Base-by-base conservation (phyloP, 2,888 invertebrate species). In the Carabus problematicus region DNA sequence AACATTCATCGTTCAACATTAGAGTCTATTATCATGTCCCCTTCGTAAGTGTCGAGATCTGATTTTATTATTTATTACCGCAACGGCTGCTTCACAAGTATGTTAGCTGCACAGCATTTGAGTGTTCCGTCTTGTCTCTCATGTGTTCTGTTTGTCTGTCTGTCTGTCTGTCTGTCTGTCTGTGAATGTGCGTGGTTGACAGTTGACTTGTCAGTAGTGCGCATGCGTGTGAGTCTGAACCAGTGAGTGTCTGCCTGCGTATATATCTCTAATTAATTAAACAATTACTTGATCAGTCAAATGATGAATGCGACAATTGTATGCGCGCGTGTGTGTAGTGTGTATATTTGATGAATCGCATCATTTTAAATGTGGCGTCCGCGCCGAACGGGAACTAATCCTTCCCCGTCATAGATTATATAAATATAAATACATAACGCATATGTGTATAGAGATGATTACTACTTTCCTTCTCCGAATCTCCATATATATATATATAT, bases 91-190 rank as follows among this genome's bases (percentile, higher is more conserved):
- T 67, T 67, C 52, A 55, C 19, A 55, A 67, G 67, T 67, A 67
- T 67, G 67, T 67, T 67, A 67, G 67, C 67, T 67, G 67, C 67
- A 67, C 59, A 67, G 67, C 67, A 67, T 67, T 67, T 16, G 49
- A 49, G 49, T 49, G 49, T 49, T 6, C 11, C 49, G 49, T 49
- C 49, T 49, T 49, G 49, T 49, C 6, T 49, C n/a, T n/a, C n/a
- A n/a, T n/a, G n/a, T n/a, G n/a, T n/a, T n/a, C n/a, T n/a, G 49
- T 11, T 12, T 16, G 49, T 16, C 12, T 49, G 49, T 49, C 49
- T 49, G 49, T 43, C 12, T 49, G 49, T 16, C 49, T 49, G 49
- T 16, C 16, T 49, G 49, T 49, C 49, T 49, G 49, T 49, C 14
- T 49, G n/a, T 49, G 49, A 49, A 49, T 49, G 18, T 4, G 12